Conservation (phyloP, 1,140 invertebrate species). For the Macrocentrus cingulum region DNA sequence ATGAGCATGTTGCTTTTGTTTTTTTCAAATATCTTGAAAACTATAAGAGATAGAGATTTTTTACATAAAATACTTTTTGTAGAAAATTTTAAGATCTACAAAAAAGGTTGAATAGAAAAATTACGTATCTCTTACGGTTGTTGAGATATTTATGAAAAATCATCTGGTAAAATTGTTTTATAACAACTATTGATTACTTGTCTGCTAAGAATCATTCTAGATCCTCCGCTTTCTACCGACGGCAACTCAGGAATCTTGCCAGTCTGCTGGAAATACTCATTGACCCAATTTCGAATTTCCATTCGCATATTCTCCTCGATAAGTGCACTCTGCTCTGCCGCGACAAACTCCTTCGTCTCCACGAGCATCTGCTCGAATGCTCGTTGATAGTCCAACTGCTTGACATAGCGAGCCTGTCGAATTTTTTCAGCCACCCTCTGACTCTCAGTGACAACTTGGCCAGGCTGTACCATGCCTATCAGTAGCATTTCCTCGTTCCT, state of each 20-base stretch:
- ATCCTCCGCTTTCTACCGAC: constrained; percentile 86
- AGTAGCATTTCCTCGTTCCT: constrained; percentile 83
- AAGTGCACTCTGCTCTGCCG: constrained; percentile 64
- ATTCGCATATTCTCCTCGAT: constrained; percentile 81
- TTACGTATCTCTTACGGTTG: too few relatives aligned
- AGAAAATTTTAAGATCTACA: too few relatives aligned
- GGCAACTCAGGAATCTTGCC: constrained; percentile 90
- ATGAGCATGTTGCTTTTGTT: too few relatives aligned
- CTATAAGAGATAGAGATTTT: too few relatives aligned
- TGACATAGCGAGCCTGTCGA: constrained; percentile 61
- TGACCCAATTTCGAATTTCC: constrained; percentile 84
- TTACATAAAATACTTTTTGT: too few relatives aligned
- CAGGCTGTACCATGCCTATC: constrained; percentile 66
- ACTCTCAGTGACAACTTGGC: constrained; percentile 42
- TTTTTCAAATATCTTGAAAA: too few relatives aligned
- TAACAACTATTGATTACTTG: constrained; percentile 57
- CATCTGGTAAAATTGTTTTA: not conserved
- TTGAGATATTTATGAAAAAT: constrained; percentile 1
- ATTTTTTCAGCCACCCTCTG: constrained; percentile 55
- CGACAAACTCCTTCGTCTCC: constrained; percentile 64
- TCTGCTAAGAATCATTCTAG: constrained; percentile 76
- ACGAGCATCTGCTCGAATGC: constrained; percentile 65
- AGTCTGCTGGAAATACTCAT: constrained; percentile 74
- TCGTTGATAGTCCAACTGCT: constrained; percentile 64
- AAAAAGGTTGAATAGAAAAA: too few relatives aligned